A percentile compares a stretch with the other conserved stretches of the same genome.
These are phyloP conservation scores for Etheostoma nigrum DNA, from an alignment of 2,797 vertebrate genomes.

Conservation along the genomic window DNA sequence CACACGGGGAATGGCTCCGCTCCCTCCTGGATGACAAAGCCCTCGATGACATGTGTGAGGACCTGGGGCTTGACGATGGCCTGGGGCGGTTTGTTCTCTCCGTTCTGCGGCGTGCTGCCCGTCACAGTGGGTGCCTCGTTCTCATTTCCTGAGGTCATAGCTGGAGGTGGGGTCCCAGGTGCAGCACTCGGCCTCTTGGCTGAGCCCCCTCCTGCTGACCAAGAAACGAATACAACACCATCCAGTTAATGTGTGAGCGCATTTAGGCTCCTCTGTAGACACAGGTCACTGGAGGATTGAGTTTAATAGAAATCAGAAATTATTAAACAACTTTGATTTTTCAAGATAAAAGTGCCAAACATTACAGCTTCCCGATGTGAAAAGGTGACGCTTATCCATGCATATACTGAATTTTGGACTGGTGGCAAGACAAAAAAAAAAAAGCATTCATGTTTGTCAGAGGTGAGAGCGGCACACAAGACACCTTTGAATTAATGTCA, in stretches of 20 bases:
- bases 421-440: not conserved
- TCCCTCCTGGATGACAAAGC: conserved; percentile 99
- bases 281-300: not conserved
- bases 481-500: not conserved
- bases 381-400: accelerated
- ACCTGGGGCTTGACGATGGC: conserved; percentile 98
- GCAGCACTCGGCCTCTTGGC: conserved; percentile 84
- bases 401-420: not conserved
- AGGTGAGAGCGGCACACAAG: no score
- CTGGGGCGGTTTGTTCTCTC: conserved; percentile 96
- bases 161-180: conserved; percentile 76
- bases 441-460: not conserved
- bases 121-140: conserved; percentile 88
- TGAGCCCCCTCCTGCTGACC: conserved; percentile 79
- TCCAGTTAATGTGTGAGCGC: conserved; percentile 1
- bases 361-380: not conserved
- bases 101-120: conserved; percentile 91
- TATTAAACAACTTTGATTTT: not conserved
- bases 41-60: conserved; percentile 98
- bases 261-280: not conserved
- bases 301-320: not conserved
- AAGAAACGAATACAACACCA: conserved; percentile 28
- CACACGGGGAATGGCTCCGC: conserved; percentile 97
- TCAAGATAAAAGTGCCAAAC: not conserved
- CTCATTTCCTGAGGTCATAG: conserved; percentile 94